Evolutionary conservation across 2,888 invertebrate species (phyloP).

Genomic region (Maniola hyperantus): DNA sequence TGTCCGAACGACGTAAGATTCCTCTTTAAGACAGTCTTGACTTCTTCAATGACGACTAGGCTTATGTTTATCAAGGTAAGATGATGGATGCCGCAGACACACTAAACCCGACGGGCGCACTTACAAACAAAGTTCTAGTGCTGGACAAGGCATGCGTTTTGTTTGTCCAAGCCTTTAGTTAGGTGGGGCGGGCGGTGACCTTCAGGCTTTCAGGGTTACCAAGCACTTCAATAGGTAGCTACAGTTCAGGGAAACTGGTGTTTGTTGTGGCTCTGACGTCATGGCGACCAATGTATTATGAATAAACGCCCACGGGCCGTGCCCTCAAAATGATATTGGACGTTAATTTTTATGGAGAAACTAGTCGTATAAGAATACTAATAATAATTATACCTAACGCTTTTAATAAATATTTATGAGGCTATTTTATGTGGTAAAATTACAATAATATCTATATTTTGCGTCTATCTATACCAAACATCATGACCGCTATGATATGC

Average conservation of each 20-base stretch:
- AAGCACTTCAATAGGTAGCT: constrained; percentile 13
- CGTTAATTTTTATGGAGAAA: constrained; percentile 4
- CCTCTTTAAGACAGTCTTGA: too few relatives aligned
- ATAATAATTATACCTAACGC: not conserved
- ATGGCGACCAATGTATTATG: constrained; percentile 30
- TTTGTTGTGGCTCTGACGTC: constrained; percentile 36
- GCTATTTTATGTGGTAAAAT: not conserved
- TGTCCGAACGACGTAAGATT: too few relatives aligned
- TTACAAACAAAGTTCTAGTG: too few relatives aligned
- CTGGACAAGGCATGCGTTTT: not conserved
- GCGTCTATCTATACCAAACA: too few relatives aligned
- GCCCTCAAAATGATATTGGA: constrained; percentile 19
- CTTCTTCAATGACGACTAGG: too few relatives aligned
- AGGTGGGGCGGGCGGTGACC: constrained; percentile 3
- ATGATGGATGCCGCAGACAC: too few relatives aligned
- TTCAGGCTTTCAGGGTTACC: constrained; percentile 32
- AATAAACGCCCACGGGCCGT: constrained; percentile 15
- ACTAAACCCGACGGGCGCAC: too few relatives aligned
- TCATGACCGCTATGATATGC: too few relatives aligned
- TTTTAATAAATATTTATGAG: not conserved
- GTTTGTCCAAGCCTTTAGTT: not conserved
- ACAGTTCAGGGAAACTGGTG: constrained; percentile 32
- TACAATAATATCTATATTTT: too few relatives aligned
- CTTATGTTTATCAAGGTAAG: too few relatives aligned
- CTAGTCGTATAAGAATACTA: not conserved